A percentile compares a stretch with the other conserved stretches of the same genome.
These are phyloP conservation scores for Ascaphus truei DNA, from an alignment of 2,113 vertebrate genomes.

Conservation along the genomic window DNA sequence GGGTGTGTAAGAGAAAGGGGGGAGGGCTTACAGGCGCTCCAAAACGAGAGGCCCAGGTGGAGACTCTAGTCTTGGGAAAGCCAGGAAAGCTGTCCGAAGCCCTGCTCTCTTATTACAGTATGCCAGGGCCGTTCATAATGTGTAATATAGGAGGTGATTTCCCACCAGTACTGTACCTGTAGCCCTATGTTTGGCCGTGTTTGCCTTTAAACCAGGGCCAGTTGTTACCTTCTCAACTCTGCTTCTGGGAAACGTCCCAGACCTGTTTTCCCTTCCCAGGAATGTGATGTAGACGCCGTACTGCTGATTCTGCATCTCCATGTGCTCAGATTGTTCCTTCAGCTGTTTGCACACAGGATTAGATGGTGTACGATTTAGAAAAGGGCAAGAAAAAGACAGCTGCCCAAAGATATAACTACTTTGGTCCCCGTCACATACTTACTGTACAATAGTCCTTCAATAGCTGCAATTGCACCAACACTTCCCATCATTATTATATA, in stretches of 20 bases:
- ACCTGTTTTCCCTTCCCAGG: not conserved
- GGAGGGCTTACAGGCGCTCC: too few species aligned
- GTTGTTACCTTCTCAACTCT: not conserved
- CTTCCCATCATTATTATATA: too few species aligned
- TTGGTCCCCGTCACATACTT: not conserved
- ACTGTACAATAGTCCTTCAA: too few species aligned
- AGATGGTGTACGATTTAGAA: not conserved
- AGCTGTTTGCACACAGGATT: constrained; percentile 3
- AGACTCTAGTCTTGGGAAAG: too few species aligned
- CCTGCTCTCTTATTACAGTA: too few species aligned
- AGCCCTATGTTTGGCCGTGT: constrained; percentile 2
- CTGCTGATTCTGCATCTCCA: not conserved
- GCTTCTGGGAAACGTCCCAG: not conserved
- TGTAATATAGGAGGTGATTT: too few species aligned
- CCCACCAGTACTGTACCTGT: too few species aligned
- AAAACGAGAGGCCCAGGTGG: too few species aligned
- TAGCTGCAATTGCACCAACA: too few species aligned
- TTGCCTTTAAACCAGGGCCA: not conserved
- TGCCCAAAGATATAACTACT: not conserved
- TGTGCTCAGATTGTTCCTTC: not conserved
- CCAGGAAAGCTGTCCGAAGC: too few species aligned
- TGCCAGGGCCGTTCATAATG: too few species aligned
- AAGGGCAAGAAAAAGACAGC: not conserved
- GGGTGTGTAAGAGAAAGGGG: too few species aligned
- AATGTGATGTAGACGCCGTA: not conserved